Evolutionary conservation across 2,888 invertebrate species (phyloP).

Genomic region (Amphimallon solstitiale): DNA sequence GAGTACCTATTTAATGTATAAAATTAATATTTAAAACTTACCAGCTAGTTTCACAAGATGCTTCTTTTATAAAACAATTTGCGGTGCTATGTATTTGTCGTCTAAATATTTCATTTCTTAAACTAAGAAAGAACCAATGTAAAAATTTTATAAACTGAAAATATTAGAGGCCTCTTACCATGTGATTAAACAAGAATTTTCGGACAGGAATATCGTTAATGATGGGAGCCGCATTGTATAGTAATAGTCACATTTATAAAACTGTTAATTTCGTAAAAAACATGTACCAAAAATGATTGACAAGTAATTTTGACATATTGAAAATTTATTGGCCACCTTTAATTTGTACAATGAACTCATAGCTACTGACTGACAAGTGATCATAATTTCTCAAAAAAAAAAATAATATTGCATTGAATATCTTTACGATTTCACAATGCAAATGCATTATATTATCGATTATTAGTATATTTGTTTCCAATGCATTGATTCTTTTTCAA

Average conservation of each 20-base stretch:
- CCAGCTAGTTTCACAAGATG: constrained; percentile 8
- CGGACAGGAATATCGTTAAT: not conserved
- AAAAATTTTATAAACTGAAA: not conserved
- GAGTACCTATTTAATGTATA: not conserved
- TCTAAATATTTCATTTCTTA: not conserved
- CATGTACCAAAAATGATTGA: constrained; percentile 2
- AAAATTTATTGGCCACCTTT: constrained; percentile 11
- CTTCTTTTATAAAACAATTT: not conserved
- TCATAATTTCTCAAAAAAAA: too few relatives aligned
- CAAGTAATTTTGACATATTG: constrained; percentile 25
- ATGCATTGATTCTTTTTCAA: too few relatives aligned
- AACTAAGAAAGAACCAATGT: not conserved
- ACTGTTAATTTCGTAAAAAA: constrained; percentile 15
- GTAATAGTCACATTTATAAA: constrained; percentile 17
- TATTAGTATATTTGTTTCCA: too few relatives aligned
- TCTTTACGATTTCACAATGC: too few relatives aligned
- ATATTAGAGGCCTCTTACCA: not conserved
- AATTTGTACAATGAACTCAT: not conserved
- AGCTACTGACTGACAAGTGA: too few relatives aligned
- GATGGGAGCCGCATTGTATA: constrained; percentile 8
- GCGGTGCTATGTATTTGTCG: not conserved
- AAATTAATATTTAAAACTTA: not conserved
- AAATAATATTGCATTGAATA: too few relatives aligned
- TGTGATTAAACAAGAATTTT: constrained; percentile 4
- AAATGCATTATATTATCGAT: too few relatives aligned